Evolutionary conservation across 2,797 vertebrate species (phyloP), one percentile per base, ranked within the genome.

Genomic region (Rhodeus uyekii): DNA sequence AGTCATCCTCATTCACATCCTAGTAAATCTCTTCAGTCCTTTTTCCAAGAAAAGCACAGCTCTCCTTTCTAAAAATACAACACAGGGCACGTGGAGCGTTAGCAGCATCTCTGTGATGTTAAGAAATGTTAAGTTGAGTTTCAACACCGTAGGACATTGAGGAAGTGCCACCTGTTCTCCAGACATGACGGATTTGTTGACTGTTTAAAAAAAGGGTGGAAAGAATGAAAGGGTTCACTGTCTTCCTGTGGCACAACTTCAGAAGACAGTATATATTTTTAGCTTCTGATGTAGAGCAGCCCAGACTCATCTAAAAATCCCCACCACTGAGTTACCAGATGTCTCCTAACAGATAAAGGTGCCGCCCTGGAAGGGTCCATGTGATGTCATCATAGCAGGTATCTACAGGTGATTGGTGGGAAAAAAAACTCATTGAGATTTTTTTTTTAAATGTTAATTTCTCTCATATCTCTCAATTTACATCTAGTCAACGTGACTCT

Each of bases 171-270:
- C 94, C 95, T 95, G 94, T 93, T 94, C 88, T 84, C 93, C 94
- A 95, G 92, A 95, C 92, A 92, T 91, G 90, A 73, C 80, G 88
- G 92, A 91, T 93, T 93, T 92, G 91, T 92, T 93, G 89, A 94
- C 93, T 94, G 94, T 94, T 94, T 91, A 89, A 92, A 93, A 93
- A 92, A 93, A 86, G 77, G 86, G 87, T 87, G 88, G 86, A 89
- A 88, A 68, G 90, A 93, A 95, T 94, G 93, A 94, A 95, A 96
- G 94, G 88, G 90, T 89, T 95, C 95, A 94, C 94, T 95, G 92
- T 87, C 91, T 89, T 93, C 91, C 91, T 90, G 90, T 94, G 93
- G 93, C 93, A 93, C 85, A 68, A 89, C 92, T 94, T 95, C 93
- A 93, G 92, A 94, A 92, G 92, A 92, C 89, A 22, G 50, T 34